Conservation (phyloP, 2,113 vertebrate species). For the Dascyllus trimaculatus region DNA sequence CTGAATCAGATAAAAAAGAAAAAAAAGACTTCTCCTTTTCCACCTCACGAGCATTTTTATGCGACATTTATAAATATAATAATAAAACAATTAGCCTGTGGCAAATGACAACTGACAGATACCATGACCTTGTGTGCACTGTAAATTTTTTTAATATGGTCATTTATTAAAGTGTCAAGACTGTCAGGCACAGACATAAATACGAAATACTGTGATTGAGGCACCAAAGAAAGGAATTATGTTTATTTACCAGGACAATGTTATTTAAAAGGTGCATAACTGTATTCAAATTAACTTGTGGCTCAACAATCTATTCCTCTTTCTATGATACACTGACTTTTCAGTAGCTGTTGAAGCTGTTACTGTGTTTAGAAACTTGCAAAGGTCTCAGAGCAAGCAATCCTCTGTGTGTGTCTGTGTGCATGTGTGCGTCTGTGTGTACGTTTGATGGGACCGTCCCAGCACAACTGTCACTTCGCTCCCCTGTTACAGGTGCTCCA, state of each 20-base stretch:
- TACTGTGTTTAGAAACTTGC: neutral
- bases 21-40: conserved; percentile 41
- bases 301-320: conserved; percentile 3
- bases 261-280: conserved; percentile 8
- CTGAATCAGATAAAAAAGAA: conserved; percentile 74
- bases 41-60: conserved; percentile 53
- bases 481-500: conserved; percentile 77
- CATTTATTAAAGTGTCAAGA: conserved; percentile 65
- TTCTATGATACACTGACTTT: conserved; percentile 19
- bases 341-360: conserved; percentile 5
- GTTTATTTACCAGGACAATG: conserved; percentile 17
- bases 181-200: conserved; percentile 34
- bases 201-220: conserved; percentile 16
- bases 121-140: conserved; percentile 46
- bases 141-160: conserved; percentile 34
- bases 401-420: conserved; percentile 6
- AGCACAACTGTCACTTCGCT: conserved; percentile 74
- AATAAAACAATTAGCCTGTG: conserved; percentile 76
- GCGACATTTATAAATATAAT: conserved; percentile 75
- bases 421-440: conserved; percentile 24
- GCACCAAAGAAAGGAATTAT: neutral
- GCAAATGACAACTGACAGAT: conserved; percentile 78
- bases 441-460: conserved; percentile 59
- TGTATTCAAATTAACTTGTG: conserved; percentile 21
- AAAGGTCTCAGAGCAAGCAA: conserved; percentile 33